phyloP scores from a whole-genome alignment of 2,888 invertebrate genomes.

The Chrysodeixis includens region DNA sequence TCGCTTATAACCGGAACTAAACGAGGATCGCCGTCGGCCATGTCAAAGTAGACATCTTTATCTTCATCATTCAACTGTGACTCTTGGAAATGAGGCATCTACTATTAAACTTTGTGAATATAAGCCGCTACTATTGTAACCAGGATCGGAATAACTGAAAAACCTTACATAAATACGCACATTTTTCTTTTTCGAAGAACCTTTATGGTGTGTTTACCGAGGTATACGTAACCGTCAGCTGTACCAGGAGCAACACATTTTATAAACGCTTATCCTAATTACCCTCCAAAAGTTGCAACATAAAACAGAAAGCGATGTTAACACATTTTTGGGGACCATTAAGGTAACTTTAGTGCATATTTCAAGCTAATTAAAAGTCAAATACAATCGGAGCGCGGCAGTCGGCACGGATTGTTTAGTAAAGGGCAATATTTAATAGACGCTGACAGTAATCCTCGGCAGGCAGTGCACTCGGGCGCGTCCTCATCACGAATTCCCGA shows the following conservation, averaged over 20 bases:
- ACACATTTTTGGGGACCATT: slow-evolving; percentile 10
- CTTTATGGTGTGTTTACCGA: not conserved
- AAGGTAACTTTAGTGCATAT: slow-evolving; percentile 33
- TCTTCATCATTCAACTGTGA: too few species aligned
- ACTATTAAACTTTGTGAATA: not conserved
- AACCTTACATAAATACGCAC: not conserved
- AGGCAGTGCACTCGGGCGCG: slow-evolving; percentile 79
- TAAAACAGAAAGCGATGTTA: slow-evolving; percentile 15
- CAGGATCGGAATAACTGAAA: not conserved
- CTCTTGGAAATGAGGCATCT: not conserved
- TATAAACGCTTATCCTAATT: not conserved
- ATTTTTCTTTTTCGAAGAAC: not conserved
- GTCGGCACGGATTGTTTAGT: slow-evolving; percentile 60
- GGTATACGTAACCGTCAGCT: not conserved
- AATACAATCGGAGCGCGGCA: slow-evolving; percentile 47
- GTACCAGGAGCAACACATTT: not conserved
- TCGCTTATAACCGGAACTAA: too few species aligned
- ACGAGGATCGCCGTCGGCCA: too few species aligned
- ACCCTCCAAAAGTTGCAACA: not conserved
- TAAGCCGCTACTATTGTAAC: not conserved
- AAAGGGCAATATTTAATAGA: slow-evolving; percentile 79
- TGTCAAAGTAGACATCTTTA: too few species aligned
- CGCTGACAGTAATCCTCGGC: slow-evolving; percentile 79
- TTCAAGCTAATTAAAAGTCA: slow-evolving; percentile 40
- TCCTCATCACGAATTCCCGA: slow-evolving; percentile 86